These are phyloP conservation scores for Fistularia commersonii DNA, from an alignment of 2,797 vertebrate genomes.

Conservation along the genomic window DNA sequence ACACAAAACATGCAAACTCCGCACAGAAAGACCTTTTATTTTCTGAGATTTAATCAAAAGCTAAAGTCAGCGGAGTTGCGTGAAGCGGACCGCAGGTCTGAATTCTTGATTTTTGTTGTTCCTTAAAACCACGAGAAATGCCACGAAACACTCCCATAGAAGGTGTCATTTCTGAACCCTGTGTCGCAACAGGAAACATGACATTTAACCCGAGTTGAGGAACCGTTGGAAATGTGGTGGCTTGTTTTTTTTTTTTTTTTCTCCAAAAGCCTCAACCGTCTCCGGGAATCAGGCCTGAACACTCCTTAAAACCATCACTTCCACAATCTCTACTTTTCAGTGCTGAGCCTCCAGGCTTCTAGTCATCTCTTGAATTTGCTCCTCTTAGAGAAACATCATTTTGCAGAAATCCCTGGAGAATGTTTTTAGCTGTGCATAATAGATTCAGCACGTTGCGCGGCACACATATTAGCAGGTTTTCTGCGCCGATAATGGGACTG, in stretches of 20 bases:
- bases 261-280: conserved; percentile 24
- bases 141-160: conserved; percentile 35
- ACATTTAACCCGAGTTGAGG: conserved; percentile 21
- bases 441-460: conserved; percentile 5
- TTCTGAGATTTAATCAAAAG: too few relatives aligned
- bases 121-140: conserved; percentile 38
- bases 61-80: too few relatives aligned
- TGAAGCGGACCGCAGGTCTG: too few relatives aligned
- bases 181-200: conserved; percentile 60
- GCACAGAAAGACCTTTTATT: too few relatives aligned
- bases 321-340: conserved; percentile 28
- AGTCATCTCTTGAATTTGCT: neutral
- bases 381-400: conserved; percentile 5
- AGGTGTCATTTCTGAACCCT: conserved; percentile 36
- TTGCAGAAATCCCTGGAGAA: neutral
- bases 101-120: too few relatives aligned
- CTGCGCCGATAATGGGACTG: conserved; percentile 3
- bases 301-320: conserved; percentile 30
- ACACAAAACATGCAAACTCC: too few relatives aligned
- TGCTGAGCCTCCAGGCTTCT: conserved; percentile 8
- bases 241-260: conserved; percentile 36
- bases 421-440: conserved; percentile 9
- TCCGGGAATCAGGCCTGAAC: conserved; percentile 34
- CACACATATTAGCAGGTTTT: conserved; percentile 20
- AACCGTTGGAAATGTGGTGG: conserved; percentile 15